Base-by-base conservation (phyloP, 92 coral and sea anemone species). In the Scolanthus callimorphus region DNA sequence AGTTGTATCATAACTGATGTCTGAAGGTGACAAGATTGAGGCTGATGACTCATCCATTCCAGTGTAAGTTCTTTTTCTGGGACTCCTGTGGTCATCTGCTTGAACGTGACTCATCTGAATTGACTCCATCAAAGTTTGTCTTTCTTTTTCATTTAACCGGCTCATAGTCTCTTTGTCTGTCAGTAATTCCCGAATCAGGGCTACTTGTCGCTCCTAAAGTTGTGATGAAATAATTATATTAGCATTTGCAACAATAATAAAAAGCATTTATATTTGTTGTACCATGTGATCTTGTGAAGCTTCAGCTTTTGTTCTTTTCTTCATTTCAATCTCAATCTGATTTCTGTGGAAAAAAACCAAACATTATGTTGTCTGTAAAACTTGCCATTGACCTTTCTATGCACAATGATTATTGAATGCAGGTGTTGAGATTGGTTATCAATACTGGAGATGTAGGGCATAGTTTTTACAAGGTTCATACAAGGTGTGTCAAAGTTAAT, bases 261-360 rank as follows among this genome's bases (percentile, higher is more conserved):
- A n/a, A n/a, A n/a, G n/a, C n/a, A n/a, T n/a, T n/a, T 34, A 34
- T 6, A 34, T 15, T 34, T 6, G 13, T 17, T 85, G 72, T 54
- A 91, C 97, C 94, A 91, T 55, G 45, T 91, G 97, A 49, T 86
- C 92, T 71, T 91, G 96, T 1, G 96, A 70, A 25, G 85, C 88
- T 51, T 91, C 97, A 24, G 97, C 97, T 55, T 80, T 88, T 79
- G 71, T 83, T 62, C 97, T 77, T 48, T 82, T 91, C 53, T 72
- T 91, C 31, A 88, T 90, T 66, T 91, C 97, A 31, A 82, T 88
- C 54, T 80, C 89, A 44, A 88, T 80, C 64, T 91, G 96, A 67
- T 81, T 91, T 57, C 97, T 91, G 49, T 17, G 20, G 51, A 28
- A 38, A 38, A 12, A 25, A 20, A 25, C n/a, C n/a, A 34, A 34